Conservation (phyloP, 2,797 vertebrate species). For the Philypnodon macrostomus region DNA sequence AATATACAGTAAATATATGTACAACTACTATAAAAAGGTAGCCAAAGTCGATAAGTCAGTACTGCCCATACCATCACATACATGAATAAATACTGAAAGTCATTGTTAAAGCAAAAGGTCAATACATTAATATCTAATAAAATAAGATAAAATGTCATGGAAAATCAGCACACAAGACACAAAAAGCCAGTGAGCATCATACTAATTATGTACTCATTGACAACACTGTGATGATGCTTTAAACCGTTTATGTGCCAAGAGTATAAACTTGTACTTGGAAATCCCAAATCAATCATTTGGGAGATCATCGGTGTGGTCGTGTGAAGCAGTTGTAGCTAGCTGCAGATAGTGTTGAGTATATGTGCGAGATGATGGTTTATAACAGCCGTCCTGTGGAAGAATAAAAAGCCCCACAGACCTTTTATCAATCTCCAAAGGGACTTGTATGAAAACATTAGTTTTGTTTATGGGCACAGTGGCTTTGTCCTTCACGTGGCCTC, state of each 20-base stretch:
- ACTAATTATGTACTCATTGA: conserved; percentile 2
- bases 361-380: conserved; percentile 12
- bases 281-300: conserved; percentile 6
- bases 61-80: too few relatives aligned
- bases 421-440: conserved; percentile 46
- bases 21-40: too few relatives aligned
- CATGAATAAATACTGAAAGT: too few relatives aligned
- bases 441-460: conserved; percentile 85
- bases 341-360: conserved; percentile 5
- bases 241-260: conserved; percentile 7
- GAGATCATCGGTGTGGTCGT: background rate
- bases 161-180: background rate
- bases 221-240: background rate
- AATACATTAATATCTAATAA: background rate
- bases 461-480: conserved; percentile 77
- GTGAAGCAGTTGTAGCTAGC: conserved; percentile 9
- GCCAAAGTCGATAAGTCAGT: too few relatives aligned
- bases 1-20: background rate
- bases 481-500: conserved; percentile 93
- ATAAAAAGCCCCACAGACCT: conserved; percentile 28
- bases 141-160: background rate
- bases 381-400: conserved; percentile 5
- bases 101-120: background rate
- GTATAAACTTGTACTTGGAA: background rate
- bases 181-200: background rate